These are phyloP conservation scores for Callopanchax toddi DNA, from an alignment of 2,113 vertebrate species.

Conservation along the genomic window DNA sequence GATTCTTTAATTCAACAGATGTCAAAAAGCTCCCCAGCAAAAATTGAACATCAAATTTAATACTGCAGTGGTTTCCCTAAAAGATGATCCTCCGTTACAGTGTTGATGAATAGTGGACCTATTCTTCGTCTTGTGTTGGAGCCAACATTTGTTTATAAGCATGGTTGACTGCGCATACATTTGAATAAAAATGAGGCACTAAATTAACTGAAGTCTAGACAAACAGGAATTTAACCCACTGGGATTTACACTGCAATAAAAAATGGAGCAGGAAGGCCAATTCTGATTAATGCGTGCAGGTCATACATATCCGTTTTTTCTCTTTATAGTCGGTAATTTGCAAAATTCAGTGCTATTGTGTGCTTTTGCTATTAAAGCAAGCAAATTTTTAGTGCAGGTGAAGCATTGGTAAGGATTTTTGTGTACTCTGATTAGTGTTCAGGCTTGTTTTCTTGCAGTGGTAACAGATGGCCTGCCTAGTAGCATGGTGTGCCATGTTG, in stretches of 20 bases:
- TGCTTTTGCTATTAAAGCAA: neutral
- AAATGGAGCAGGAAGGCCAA: constrained; percentile 36
- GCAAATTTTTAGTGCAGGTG: neutral
- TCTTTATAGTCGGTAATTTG: neutral
- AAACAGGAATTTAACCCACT: constrained; percentile 26
- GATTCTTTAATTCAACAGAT: neutral
- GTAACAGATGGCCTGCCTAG: constrained; percentile 57
- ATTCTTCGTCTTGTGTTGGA: neutral
- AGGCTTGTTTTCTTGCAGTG: constrained; percentile 17
- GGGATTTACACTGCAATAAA: constrained; percentile 41
- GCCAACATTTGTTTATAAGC: constrained; percentile 1
- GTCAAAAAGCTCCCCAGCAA: neutral
- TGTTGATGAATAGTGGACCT: constrained; percentile 2
- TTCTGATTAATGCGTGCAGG: constrained; percentile 54
- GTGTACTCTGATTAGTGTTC: constrained; percentile 1
- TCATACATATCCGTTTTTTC: too few species aligned
- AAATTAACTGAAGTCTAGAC: constrained; percentile 25
- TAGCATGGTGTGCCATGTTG: constrained; percentile 42
- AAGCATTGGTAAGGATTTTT: neutral
- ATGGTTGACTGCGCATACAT: constrained; percentile 37
- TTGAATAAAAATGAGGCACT: constrained; percentile 45
- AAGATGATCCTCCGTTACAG: neutral
- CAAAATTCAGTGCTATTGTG: neutral
- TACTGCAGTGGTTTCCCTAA: neutral
- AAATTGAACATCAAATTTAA: neutral